Percentiles rank a stretch among this genome's conserved stretches.
Conservation (phyloP, 2,888 invertebrate species). For the Ectropis crepuscularia region DNA sequence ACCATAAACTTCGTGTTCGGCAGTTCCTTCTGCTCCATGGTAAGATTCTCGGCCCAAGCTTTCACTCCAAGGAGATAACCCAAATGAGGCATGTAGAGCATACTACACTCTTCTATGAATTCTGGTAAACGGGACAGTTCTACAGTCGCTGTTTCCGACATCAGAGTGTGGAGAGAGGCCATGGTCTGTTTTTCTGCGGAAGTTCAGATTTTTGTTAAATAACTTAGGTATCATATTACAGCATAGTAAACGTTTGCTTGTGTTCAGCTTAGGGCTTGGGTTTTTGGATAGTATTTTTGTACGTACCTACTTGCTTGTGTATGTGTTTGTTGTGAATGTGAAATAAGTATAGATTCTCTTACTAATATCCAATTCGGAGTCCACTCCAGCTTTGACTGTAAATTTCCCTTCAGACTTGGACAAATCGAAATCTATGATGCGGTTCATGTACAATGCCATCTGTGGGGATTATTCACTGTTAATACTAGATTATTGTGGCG, state of each 20-base stretch:
- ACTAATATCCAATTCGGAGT: slow-evolving; percentile 90
- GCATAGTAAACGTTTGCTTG: too few relatives aligned
- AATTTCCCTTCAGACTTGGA: slow-evolving; percentile 87
- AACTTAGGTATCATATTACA: too few relatives aligned
- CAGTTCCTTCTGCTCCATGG: slow-evolving; percentile 83
- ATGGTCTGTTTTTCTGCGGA: slow-evolving; percentile 87
- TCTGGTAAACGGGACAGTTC: slow-evolving; percentile 88
- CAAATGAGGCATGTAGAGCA: slow-evolving; percentile 90
- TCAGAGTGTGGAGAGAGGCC: slow-evolving; percentile 88
- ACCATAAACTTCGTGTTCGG: slow-evolving; percentile 90
- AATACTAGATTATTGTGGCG: too few relatives aligned
- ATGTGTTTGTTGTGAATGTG: too few relatives aligned
- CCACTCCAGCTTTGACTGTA: slow-evolving; percentile 90
- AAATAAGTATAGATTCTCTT: slow-evolving; percentile 45
- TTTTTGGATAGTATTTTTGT: neutral
- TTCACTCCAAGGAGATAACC: slow-evolving; percentile 92
- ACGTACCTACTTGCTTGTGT: neutral
- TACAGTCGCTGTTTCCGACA: slow-evolving; percentile 89
- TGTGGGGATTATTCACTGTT: slow-evolving; percentile 40
- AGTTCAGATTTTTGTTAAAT: too few relatives aligned
- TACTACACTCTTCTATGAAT: slow-evolving; percentile 87
- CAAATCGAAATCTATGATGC: slow-evolving; percentile 89
- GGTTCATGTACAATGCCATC: slow-evolving; percentile 88
- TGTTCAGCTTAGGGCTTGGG: too few relatives aligned
- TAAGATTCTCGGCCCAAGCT: slow-evolving; percentile 84